phyloP scores from a whole-genome alignment of 2,888 invertebrate species.

The Alcis repandata region DNA sequence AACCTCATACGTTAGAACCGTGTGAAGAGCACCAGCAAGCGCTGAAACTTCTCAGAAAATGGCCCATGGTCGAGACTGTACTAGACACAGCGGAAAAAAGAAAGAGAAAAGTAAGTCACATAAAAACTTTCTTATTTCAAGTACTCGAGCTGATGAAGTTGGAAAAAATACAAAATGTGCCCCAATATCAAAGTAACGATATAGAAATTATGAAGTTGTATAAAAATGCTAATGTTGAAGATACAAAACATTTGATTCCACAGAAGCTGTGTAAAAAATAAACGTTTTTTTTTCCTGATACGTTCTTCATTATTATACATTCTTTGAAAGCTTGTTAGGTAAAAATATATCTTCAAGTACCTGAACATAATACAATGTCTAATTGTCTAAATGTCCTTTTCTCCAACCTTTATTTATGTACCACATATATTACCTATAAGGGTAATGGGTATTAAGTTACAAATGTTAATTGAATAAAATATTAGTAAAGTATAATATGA shows the following conservation, averaged over 20 bases:
- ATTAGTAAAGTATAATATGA: neutral
- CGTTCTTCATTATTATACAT: neutral
- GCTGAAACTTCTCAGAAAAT: slow-evolving; percentile 56
- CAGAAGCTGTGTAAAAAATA: neutral
- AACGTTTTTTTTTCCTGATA: neutral
- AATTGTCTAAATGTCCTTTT: too few relatives aligned
- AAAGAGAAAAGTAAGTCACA: slow-evolving; percentile 34
- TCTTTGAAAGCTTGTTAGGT: too few relatives aligned
- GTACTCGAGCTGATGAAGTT: slow-evolving; percentile 57
- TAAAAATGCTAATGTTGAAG: slow-evolving; percentile 52
- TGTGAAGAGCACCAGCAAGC: slow-evolving; percentile 64
- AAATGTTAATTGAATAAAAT: slow-evolving; percentile 7
- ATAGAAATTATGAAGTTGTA: slow-evolving; percentile 58
- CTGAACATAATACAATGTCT: too few relatives aligned
- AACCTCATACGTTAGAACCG: slow-evolving; percentile 51
- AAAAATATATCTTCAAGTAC: too few relatives aligned
- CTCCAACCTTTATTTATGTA: too few relatives aligned
- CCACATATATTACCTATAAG: too few relatives aligned
- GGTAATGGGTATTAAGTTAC: neutral
- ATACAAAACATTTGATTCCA: slow-evolving; percentile 27
- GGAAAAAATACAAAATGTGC: slow-evolving; percentile 66
- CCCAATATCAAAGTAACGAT: slow-evolving; percentile 52
- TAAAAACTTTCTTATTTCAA: slow-evolving; percentile 53
- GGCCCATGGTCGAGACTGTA: slow-evolving; percentile 44
- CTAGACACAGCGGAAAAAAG: slow-evolving; percentile 31